Evolutionary conservation across 2,888 invertebrate genomes (phyloP).

Genomic region (Athalia rosae): DNA sequence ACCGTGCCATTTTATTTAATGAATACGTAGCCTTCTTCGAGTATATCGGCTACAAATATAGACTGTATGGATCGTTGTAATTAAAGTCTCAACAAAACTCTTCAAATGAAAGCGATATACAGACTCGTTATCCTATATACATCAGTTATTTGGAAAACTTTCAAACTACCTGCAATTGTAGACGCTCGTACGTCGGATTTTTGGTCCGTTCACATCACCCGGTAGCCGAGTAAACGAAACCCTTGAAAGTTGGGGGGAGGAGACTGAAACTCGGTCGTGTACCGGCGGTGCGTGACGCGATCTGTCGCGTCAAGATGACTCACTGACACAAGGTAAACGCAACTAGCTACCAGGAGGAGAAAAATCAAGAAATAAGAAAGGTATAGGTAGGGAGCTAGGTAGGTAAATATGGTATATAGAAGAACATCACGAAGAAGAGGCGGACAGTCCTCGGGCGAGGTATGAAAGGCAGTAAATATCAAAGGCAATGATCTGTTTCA

Average conservation of each 20-base stretch:
- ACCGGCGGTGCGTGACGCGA: conserved; percentile 41
- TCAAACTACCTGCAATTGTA: neutral
- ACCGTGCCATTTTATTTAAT: neutral
- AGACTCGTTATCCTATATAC: too few relatives aligned
- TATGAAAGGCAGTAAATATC: conserved; percentile 44
- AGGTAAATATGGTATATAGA: neutral
- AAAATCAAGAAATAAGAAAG: conserved; percentile 25
- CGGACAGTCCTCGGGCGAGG: conserved; percentile 37
- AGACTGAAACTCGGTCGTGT: conserved; percentile 16
- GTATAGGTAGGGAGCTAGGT: conserved; percentile 25
- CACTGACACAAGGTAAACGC: conserved; percentile 42
- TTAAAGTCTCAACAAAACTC: too few relatives aligned
- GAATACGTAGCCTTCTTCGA: neutral
- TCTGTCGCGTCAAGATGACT: conserved; percentile 42
- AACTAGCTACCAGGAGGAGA: conserved; percentile 41
- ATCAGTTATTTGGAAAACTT: too few relatives aligned
- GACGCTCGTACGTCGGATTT: neutral
- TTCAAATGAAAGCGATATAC: too few relatives aligned
- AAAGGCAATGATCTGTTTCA: conserved; percentile 45
- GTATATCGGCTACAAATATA: too few relatives aligned
- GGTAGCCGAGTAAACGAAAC: conserved; percentile 16
- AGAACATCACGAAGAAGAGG: conserved; percentile 28
- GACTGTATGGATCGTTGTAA: too few relatives aligned
- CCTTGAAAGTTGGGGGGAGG: conserved; percentile 1
- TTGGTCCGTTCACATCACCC: conserved; percentile 31